Percentiles rank a stretch among this genome's conserved stretches.
Evolutionary conservation across 1,140 invertebrate genomes (phyloP).

Genomic region (Asobara japonica): DNA sequence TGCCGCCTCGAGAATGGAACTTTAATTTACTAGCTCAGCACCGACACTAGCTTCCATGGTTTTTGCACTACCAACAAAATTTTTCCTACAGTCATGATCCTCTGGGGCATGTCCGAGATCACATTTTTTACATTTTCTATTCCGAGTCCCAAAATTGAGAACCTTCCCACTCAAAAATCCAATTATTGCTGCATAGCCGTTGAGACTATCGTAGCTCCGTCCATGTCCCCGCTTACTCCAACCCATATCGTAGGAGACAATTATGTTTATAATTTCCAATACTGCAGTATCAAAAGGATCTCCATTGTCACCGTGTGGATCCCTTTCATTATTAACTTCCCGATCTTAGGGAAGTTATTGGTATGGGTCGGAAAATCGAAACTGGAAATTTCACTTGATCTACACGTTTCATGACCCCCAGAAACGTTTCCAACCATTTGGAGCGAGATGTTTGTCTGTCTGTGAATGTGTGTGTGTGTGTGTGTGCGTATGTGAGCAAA

Average conservation of each 20-base stretch:
- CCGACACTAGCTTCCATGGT: neutral
- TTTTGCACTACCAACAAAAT: neutral
- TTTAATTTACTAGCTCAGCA: neutral
- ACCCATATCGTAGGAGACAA: neutral
- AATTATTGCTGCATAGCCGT: neutral
- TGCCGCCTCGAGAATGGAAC: neutral
- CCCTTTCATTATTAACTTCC: too few species aligned
- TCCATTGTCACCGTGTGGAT: too few species aligned
- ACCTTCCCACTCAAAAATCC: neutral
- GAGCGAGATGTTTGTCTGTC: too few species aligned
- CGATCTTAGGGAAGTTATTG: too few species aligned
- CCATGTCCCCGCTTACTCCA: neutral
- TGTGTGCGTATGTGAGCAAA: too few species aligned
- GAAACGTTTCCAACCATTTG: too few species aligned
- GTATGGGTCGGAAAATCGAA: too few species aligned
- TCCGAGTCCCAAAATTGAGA: neutral
- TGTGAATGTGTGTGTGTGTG: too few species aligned
- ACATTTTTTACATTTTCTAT: neutral
- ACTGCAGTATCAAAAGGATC: neutral
- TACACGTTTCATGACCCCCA: too few species aligned
- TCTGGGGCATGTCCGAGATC: neutral
- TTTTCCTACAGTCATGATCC: too few species aligned
- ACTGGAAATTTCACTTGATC: too few species aligned
- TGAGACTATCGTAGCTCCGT: neutral
- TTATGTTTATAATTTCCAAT: neutral